phyloP scores from a whole-genome alignment of 2,113 vertebrate genomes.

The Orientallactaga bullata region DNA sequence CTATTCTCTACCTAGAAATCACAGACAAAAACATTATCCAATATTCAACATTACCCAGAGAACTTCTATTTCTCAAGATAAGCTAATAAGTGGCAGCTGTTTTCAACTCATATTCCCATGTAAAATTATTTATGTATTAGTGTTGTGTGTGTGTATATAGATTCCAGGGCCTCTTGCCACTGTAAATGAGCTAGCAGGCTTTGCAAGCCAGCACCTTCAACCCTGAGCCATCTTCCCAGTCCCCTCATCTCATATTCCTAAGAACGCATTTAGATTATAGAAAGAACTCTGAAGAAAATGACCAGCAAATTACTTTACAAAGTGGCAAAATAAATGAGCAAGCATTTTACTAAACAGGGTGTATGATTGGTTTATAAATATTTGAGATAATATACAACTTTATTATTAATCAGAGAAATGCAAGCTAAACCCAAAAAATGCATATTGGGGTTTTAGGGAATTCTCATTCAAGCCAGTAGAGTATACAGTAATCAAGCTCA shows the following conservation, averaged over 20 bases:
- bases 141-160: too few relatives aligned
- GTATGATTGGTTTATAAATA: not conserved
- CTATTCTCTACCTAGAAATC: not conserved
- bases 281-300: conserved; percentile 8
- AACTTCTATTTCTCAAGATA: not conserved
- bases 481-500: not conserved
- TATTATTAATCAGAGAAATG: conserved; percentile 32
- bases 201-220: too few relatives aligned
- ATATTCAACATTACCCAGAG: not conserved
- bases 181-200: too few relatives aligned
- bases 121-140: too few relatives aligned
- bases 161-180: too few relatives aligned
- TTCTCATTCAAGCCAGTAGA: not conserved
- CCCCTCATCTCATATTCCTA: too few relatives aligned
- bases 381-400: not conserved
- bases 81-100: not conserved
- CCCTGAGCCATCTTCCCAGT: too few relatives aligned
- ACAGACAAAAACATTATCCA: not conserved
- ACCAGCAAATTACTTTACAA: not conserved
- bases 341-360: not conserved
- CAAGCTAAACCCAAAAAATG: not conserved
- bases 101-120: not conserved
- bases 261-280: not conserved
- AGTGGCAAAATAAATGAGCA: not conserved
- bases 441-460: not conserved